phyloP scores from a whole-genome alignment of 2,113 vertebrate genomes.

The Trachemys scripta region DNA sequence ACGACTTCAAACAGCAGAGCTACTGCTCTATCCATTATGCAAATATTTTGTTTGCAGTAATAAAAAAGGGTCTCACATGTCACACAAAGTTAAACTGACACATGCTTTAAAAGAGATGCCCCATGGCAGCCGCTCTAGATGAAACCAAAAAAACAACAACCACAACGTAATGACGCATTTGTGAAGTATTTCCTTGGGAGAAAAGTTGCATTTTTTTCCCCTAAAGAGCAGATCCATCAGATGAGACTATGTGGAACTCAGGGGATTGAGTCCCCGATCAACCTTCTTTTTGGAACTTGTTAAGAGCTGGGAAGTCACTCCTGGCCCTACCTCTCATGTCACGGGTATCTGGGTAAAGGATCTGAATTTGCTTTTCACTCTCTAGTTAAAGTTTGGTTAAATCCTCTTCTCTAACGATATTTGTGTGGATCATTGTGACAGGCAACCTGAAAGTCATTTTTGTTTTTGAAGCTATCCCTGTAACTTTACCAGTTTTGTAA shows the following conservation, averaged over 20 bases:
- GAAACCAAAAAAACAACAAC: background rate
- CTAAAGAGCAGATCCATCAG: background rate
- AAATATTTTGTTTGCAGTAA: conserved; percentile 64
- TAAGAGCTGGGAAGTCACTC: background rate
- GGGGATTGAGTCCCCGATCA: background rate
- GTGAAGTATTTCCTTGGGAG: background rate
- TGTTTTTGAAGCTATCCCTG: background rate
- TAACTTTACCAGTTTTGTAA: background rate
- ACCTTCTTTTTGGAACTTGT: background rate
- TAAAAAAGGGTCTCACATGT: background rate
- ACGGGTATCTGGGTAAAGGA: background rate
- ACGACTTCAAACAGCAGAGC: background rate
- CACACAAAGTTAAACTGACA: conserved; percentile 33
- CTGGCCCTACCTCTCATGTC: background rate
- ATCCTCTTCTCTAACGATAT: background rate
- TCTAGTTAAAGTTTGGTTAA: background rate
- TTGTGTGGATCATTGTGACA: background rate
- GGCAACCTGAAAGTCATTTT: background rate
- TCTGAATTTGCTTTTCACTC: background rate
- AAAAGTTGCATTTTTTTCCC: background rate
- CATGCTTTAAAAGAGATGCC: background rate
- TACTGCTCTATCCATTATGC: conserved; percentile 21
- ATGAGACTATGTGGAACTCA: background rate
- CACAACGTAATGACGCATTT: background rate
- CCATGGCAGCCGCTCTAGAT: background rate